Percentiles rank a stretch among this genome's conserved stretches.
Conservation (phyloP, 2,797 vertebrate genomes). For the Lacerta bilineata region DNA sequence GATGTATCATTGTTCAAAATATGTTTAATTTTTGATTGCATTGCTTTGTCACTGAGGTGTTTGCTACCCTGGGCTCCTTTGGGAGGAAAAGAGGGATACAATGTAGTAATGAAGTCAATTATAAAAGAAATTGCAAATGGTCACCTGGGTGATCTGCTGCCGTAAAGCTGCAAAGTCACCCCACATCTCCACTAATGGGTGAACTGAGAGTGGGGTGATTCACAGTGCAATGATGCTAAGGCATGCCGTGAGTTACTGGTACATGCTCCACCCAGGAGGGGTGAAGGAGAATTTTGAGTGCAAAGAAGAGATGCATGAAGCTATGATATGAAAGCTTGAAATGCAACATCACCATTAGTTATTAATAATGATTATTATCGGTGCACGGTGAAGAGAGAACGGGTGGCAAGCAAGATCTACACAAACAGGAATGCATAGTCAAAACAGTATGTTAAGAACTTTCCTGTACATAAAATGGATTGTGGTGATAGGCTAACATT, state of each 20-base stretch:
- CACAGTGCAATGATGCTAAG: neutral
- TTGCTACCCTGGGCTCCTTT: no score
- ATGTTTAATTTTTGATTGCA: no score
- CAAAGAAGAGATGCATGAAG: no score
- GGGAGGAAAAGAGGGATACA: no score
- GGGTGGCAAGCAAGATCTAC: no score
- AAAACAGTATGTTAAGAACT: neutral
- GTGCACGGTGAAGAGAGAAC: no score
- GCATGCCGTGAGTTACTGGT: neutral
- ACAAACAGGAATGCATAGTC: neutral
- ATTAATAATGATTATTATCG: neutral
- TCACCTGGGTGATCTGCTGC: neutral
- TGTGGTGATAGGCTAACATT: neutral
- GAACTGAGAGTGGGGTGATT: neutral
- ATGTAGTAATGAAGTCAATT: neutral
- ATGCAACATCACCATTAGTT: neutral
- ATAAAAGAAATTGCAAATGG: neutral
- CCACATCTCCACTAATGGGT: neutral
- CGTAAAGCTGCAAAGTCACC: neutral
- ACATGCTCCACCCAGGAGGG: neutral
- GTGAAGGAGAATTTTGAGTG: neutral
- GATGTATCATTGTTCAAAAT: no score
- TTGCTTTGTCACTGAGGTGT: no score
- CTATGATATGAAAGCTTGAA: neutral
- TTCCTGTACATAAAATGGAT: no score